Evolutionary conservation across 2,888 invertebrate species (phyloP).

Genomic region (Andrena camellia): DNA sequence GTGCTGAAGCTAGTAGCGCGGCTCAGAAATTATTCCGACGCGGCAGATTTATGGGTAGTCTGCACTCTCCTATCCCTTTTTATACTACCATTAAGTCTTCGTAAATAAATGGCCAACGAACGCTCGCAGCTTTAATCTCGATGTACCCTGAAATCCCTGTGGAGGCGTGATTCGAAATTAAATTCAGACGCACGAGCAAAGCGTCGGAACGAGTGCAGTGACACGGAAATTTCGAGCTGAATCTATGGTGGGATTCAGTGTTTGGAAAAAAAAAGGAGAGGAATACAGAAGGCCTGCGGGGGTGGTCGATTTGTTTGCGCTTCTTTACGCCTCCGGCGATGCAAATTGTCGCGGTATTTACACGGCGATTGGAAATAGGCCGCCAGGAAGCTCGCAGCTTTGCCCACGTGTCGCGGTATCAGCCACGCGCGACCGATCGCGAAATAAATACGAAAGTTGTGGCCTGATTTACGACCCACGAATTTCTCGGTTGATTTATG

Average conservation of each 20-base stretch:
- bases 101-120: too few species aligned
- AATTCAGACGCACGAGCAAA: neutral
- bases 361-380: constrained; percentile 27
- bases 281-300: neutral
- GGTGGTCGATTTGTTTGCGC: neutral
- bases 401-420: constrained; percentile 49
- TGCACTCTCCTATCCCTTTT: too few species aligned
- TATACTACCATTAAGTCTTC: too few species aligned
- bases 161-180: neutral
- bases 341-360: constrained; percentile 34
- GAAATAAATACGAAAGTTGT: constrained; percentile 69
- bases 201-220: neutral
- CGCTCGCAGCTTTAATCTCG: too few species aligned
- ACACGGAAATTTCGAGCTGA: neutral
- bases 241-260: neutral
- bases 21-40: neutral
- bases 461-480: constrained; percentile 65
- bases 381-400: constrained; percentile 27
- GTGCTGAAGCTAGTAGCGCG: neutral
- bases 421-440: constrained; percentile 51
- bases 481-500: constrained; percentile 62
- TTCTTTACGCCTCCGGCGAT: neutral
- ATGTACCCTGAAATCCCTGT: neutral
- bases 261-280: neutral
- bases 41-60: too few species aligned